These are phyloP conservation scores for Drosophila setifemur DNA, from an alignment of 1,140 invertebrate genomes.

Conservation along the genomic window DNA sequence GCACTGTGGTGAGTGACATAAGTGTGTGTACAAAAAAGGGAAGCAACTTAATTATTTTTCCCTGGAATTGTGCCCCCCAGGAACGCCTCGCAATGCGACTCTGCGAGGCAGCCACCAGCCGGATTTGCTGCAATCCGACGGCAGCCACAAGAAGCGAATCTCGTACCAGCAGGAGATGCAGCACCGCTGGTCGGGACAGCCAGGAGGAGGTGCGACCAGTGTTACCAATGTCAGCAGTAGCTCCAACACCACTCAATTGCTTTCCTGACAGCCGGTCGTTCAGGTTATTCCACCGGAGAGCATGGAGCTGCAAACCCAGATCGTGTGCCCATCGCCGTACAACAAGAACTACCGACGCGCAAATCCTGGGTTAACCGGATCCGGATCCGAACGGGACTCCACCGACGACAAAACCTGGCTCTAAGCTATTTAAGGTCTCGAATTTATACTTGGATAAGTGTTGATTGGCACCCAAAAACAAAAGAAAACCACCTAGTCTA, in stretches of 20 bases:
- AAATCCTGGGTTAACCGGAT: slow-evolving; percentile 19
- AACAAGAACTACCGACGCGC: slow-evolving; percentile 64
- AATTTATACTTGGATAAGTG: slow-evolving; percentile 49
- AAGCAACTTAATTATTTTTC: not conserved
- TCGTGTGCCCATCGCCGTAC: slow-evolving; percentile 45
- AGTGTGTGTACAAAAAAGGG: not conserved
- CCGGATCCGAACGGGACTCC: slow-evolving; percentile 2
- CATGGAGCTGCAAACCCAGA: slow-evolving; percentile 50
- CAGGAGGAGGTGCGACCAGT: not conserved
- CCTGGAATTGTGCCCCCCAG: not conserved
- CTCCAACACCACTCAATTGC: slow-evolving; percentile 48
- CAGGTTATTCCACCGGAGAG: slow-evolving; percentile 26
- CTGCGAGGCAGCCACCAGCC: slow-evolving; percentile 31
- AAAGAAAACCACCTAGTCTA: not conserved
- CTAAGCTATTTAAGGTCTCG: slow-evolving; percentile 56
- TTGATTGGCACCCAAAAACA: not conserved
- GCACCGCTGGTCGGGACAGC: slow-evolving; percentile 47
- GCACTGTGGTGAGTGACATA: slow-evolving; percentile 64
- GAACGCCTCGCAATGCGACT: slow-evolving; percentile 41
- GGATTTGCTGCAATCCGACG: slow-evolving; percentile 10
- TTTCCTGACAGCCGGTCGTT: slow-evolving; percentile 56
- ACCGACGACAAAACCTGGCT: slow-evolving; percentile 75
- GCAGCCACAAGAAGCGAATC: slow-evolving; percentile 10
- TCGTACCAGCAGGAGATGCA: slow-evolving; percentile 65
- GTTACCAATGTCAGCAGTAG: slow-evolving; percentile 15